phyloP scores from a whole-genome alignment of 2,113 vertebrate species.

The Heterochromis multidens region DNA sequence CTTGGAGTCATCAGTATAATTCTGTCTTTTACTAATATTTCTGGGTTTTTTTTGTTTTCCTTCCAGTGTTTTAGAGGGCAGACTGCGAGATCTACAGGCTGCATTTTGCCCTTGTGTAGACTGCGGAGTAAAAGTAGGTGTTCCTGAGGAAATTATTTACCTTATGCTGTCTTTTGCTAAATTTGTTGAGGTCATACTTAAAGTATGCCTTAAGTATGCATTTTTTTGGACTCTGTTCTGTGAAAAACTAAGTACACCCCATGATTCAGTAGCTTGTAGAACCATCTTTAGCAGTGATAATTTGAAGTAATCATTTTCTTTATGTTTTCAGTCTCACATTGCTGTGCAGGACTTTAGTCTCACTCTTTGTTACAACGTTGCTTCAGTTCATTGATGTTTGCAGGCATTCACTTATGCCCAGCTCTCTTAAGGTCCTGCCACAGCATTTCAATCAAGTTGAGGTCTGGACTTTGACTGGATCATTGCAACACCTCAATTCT shows the following conservation, averaged over 20 bases:
- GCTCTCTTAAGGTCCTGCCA: not conserved
- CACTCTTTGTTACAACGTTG: not conserved
- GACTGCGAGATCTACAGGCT: too few relatives aligned
- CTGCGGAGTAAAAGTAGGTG: too few relatives aligned
- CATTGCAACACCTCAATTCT: not conserved
- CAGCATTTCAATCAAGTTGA: not conserved
- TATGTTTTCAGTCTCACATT: not conserved
- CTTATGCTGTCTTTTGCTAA: too few relatives aligned
- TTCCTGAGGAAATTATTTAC: too few relatives aligned
- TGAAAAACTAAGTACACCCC: too few relatives aligned
- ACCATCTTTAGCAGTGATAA: not conserved
- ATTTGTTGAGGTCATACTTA: too few relatives aligned
- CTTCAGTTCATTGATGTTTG: not conserved
- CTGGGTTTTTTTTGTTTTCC: too few relatives aligned
- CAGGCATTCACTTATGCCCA: not conserved
- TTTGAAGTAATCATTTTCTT: not conserved
- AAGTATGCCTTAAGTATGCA: too few relatives aligned
- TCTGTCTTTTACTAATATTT: not conserved
- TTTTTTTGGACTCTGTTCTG: too few relatives aligned
- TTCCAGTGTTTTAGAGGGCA: too few relatives aligned
- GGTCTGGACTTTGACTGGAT: not conserved
- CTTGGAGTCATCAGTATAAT: not conserved
- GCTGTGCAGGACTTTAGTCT: not conserved
- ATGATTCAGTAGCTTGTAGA: not conserved
- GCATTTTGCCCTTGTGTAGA: too few relatives aligned